These are phyloP conservation scores for Parotocinclus haroldoi DNA, from an alignment of 2,797 vertebrate genomes.

Conservation along the genomic window DNA sequence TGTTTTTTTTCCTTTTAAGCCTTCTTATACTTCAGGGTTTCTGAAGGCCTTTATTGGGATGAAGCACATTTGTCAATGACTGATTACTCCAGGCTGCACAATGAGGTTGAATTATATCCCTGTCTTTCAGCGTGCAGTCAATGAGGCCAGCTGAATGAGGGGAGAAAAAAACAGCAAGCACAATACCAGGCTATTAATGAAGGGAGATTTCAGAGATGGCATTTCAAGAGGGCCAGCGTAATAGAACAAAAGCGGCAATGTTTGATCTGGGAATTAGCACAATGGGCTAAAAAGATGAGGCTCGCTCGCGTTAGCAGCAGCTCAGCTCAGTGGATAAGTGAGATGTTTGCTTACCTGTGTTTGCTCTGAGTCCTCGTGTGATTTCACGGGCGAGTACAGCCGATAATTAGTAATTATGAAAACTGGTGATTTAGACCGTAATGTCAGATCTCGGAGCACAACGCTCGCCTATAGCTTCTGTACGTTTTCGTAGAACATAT, in stretches of 20 bases:
- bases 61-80: slow-evolving; percentile 30
- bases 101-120: slow-evolving; percentile 33
- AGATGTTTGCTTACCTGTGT: slow-evolving; percentile 25
- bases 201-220: slow-evolving; percentile 10
- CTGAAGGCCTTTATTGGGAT: slow-evolving; percentile 15
- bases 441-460: too few relatives aligned
- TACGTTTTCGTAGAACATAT: too few relatives aligned
- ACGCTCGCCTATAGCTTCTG: too few relatives aligned
- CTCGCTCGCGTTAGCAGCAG: neutral
- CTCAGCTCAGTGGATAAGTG: slow-evolving; percentile 5
- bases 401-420: neutral
- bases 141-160: slow-evolving; percentile 19
- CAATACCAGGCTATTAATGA: slow-evolving; percentile 30
- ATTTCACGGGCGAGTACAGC: too few relatives aligned
- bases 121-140: slow-evolving; percentile 25
- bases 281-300: slow-evolving; percentile 21
- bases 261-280: slow-evolving; percentile 39
- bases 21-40: too few relatives aligned
- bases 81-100: slow-evolving; percentile 23
- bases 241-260: slow-evolving; percentile 29
- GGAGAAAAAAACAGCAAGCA: neutral
- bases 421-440: too few relatives aligned
- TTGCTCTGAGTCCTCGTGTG: slow-evolving; percentile 2
- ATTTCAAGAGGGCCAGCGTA: slow-evolving; percentile 18
- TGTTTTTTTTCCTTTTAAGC: too few relatives aligned